These are phyloP conservation scores for Atherinomorus stipes DNA, from an alignment of 2,113 vertebrate species.

Conservation along the genomic window DNA sequence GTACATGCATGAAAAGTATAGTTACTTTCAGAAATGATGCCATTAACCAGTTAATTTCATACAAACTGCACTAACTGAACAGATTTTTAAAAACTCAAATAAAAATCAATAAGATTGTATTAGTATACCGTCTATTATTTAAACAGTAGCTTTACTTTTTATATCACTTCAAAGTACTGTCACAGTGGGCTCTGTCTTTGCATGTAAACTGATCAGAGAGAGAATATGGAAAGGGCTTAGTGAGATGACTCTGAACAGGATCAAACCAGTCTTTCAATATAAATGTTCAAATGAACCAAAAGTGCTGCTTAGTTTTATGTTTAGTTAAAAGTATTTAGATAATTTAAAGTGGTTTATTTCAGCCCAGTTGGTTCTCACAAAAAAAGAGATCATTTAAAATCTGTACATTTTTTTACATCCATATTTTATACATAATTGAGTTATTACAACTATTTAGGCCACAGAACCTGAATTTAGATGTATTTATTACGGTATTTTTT, in stretches of 20 bases:
- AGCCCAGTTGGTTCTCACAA: background rate
- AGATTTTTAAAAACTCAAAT: too few species aligned
- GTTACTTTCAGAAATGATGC: background rate
- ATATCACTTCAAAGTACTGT: too few species aligned
- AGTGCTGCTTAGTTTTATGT: background rate
- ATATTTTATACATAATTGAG: too few species aligned
- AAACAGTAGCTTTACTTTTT: too few species aligned
- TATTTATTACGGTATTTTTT: constrained; percentile 57
- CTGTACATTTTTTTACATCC: background rate
- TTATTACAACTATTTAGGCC: constrained; percentile 40
- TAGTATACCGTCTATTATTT: too few species aligned
- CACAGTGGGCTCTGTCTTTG: background rate
- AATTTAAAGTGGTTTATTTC: background rate
- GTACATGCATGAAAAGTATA: too few species aligned
- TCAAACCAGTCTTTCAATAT: too few species aligned
- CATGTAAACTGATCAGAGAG: background rate
- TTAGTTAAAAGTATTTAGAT: background rate
- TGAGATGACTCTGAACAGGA: too few species aligned
- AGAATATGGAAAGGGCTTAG: too few species aligned
- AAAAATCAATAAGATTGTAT: too few species aligned
- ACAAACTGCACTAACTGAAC: too few species aligned
- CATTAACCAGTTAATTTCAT: too few species aligned
- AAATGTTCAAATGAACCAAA: background rate
- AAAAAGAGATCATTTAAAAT: background rate
- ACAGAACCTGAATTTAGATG: constrained; percentile 21